A percentile compares a stretch with the other conserved stretches of the same genome.
These are phyloP conservation scores for Trachelus troglodyta DNA, from an alignment of 2,888 invertebrate species.

Conservation along the genomic window DNA sequence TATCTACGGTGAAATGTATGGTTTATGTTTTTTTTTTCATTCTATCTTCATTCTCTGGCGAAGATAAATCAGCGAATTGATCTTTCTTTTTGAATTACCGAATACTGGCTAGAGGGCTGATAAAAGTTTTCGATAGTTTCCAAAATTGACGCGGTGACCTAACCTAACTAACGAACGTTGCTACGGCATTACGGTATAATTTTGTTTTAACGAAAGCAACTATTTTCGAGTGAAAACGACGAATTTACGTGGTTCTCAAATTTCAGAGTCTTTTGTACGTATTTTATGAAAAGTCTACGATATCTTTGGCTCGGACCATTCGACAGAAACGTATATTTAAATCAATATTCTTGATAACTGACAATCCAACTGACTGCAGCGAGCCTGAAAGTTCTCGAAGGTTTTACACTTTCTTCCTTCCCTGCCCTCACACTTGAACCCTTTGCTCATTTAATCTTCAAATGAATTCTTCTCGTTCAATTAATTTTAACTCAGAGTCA, in stretches of 20 bases:
- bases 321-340: neutral
- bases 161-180: neutral
- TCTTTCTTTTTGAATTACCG: neutral
- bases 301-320: neutral
- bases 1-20: neutral
- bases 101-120: neutral
- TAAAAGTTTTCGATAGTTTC: neutral
- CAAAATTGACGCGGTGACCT: neutral
- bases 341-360: neutral
- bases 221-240: neutral
- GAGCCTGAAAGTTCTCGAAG: neutral
- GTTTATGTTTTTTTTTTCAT: neutral
- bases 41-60: neutral
- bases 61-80: neutral
- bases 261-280: neutral
- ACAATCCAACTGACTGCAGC: neutral
- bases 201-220: neutral
- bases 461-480: slow-evolving; percentile 14
- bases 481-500: slow-evolving; percentile 15
- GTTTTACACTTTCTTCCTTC: neutral
- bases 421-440: neutral
- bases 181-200: neutral
- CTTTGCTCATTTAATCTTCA: slow-evolving; percentile 1
- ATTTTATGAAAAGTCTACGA: neutral
- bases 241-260: neutral